phyloP scores from a whole-genome alignment of 2,888 invertebrate genomes.

The Scaeva pyrastri region DNA sequence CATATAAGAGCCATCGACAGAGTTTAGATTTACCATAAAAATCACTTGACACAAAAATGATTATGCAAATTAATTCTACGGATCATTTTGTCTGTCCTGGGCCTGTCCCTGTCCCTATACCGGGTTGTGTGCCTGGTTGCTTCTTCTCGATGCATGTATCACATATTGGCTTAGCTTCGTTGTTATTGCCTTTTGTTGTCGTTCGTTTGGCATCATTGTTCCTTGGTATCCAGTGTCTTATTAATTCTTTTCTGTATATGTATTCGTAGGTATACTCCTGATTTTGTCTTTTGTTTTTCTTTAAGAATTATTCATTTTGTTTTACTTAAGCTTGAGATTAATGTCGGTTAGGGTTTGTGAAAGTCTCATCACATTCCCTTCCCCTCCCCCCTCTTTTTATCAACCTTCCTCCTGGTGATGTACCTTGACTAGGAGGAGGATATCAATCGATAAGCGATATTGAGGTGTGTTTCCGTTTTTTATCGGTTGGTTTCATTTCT shows the following conservation, averaged over 20 bases:
- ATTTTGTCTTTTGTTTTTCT: slow-evolving; percentile 21
- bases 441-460: slow-evolving; percentile 62
- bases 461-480: slow-evolving; percentile 72
- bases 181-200: slow-evolving; percentile 23
- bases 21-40: slow-evolving; percentile 48
- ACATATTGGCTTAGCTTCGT: neutral
- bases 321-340: slow-evolving; percentile 35
- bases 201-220: slow-evolving; percentile 5
- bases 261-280: neutral
- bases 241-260: slow-evolving; percentile 18
- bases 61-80: slow-evolving; percentile 68
- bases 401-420: no score
- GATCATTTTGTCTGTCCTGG: slow-evolving; percentile 39
- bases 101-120: neutral
- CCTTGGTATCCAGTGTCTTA: slow-evolving; percentile 33
- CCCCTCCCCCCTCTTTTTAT: no score
- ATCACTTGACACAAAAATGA: slow-evolving; percentile 72
- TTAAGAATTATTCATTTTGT: slow-evolving; percentile 20
- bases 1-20: slow-evolving; percentile 23
- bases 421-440: slow-evolving; percentile 41
- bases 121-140: no score
- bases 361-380: neutral
- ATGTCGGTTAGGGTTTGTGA: slow-evolving; percentile 32
- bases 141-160: no score
- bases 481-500: slow-evolving; percentile 34